Evolutionary conservation across 2,888 invertebrate genomes (phyloP).

Genomic region (Eristalis arbustorum): DNA sequence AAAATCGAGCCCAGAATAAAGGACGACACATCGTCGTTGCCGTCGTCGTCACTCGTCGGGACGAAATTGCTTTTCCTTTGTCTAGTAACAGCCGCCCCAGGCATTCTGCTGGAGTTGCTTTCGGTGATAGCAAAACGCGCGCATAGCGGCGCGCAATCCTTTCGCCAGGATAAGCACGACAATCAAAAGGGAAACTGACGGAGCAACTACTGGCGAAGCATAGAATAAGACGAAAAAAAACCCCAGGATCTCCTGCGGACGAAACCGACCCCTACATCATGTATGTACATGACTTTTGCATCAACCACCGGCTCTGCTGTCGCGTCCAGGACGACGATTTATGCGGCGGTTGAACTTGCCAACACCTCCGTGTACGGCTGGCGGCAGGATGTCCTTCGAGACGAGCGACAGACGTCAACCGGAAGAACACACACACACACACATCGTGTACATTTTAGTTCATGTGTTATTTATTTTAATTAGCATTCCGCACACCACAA

Average conservation of each 20-base stretch:
- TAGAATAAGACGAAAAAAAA: slow-evolving; percentile 12
- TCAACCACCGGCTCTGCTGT: slow-evolving; percentile 2
- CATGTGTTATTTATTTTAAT: slow-evolving; percentile 69
- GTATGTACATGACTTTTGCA: slow-evolving; percentile 27
- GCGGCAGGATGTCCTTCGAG: slow-evolving; percentile 28
- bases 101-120: slow-evolving; percentile 65
- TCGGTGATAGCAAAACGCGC: slow-evolving; percentile 65
- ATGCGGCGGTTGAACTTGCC: slow-evolving; percentile 54
- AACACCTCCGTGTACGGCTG: slow-evolving; percentile 13
- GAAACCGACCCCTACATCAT: background rate
- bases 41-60: slow-evolving; percentile 10
- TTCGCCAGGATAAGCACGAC: slow-evolving; percentile 58
- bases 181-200: slow-evolving; percentile 55
- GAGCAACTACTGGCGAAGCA: slow-evolving; percentile 13
- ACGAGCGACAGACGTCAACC: slow-evolving; percentile 10
- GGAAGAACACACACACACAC: slow-evolving; percentile 16
- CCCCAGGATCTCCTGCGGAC: slow-evolving; percentile 5
- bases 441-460: slow-evolving; percentile 38
- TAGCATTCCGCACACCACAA: slow-evolving; percentile 39
- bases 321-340: slow-evolving; percentile 33
- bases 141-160: slow-evolving; percentile 55
- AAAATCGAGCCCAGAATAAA: slow-evolving; percentile 33
- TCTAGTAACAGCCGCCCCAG: slow-evolving; percentile 65
- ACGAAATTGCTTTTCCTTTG: slow-evolving; percentile 71
- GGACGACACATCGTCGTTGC: slow-evolving; percentile 12